phyloP scores from a whole-genome alignment of 2,113 vertebrate species.

The Lichenostomus cassidix region DNA sequence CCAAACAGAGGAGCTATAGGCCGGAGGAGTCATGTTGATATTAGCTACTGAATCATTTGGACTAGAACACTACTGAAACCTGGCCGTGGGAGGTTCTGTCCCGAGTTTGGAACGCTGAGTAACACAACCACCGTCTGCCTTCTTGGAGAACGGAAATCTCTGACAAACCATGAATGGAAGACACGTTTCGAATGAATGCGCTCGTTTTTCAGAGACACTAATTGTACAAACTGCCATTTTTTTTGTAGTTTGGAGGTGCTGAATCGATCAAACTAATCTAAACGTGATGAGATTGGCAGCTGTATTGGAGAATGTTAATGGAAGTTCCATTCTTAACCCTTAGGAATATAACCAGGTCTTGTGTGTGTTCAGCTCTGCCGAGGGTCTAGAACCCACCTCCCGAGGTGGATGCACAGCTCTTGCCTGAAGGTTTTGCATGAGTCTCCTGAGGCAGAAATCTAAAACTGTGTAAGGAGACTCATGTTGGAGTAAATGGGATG shows the following conservation, averaged over 20 bases:
- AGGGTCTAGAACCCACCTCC: background rate
- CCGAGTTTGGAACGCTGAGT: constrained; percentile 27
- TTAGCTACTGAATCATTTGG: constrained; percentile 73
- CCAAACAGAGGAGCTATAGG: constrained; percentile 40
- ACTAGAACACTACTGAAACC: constrained; percentile 74
- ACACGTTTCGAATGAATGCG: background rate
- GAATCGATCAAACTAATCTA: constrained; percentile 14
- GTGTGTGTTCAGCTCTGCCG: background rate
- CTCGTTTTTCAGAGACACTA: background rate
- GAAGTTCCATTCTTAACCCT: background rate
- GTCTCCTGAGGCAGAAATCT: background rate
- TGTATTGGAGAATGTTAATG: constrained; percentile 10
- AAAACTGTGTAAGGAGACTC: background rate
- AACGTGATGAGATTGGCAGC: background rate
- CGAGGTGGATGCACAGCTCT: background rate
- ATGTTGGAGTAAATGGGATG: background rate
- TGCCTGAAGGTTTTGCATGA: constrained; percentile 15
- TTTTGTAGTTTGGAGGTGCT: constrained; percentile 46
- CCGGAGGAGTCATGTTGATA: constrained; percentile 23
- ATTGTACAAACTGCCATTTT: constrained; percentile 34
- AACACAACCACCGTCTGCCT: constrained; percentile 46
- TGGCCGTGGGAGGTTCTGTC: constrained; percentile 3
- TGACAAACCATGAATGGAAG: background rate
- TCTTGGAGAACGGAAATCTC: constrained; percentile 7
- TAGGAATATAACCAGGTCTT: background rate